phyloP scores from a whole-genome alignment of 23 tunicate species.

The Ascidia mentula region DNA sequence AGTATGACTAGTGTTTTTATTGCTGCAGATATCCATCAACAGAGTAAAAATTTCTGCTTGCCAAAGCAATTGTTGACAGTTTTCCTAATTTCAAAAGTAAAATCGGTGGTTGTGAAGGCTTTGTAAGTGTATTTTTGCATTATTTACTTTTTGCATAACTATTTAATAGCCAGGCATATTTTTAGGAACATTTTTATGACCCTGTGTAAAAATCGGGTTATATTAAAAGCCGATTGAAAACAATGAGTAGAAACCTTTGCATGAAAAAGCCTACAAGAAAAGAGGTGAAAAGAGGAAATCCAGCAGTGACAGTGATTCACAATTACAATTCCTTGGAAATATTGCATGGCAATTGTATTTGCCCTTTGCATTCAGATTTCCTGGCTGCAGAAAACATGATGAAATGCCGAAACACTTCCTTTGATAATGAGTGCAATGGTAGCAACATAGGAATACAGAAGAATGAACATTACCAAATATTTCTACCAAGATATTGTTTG shows the following conservation, averaged over 20 bases:
- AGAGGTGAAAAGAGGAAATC: constrained; percentile 7
- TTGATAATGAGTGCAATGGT: not conserved
- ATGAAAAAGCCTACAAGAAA: constrained; percentile 10
- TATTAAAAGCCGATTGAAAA: not conserved
- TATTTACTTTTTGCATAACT: too few relatives aligned
- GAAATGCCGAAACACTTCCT: not conserved
- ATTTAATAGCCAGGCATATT: too few relatives aligned
- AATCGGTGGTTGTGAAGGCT: too few relatives aligned
- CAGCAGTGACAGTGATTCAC: not conserved
- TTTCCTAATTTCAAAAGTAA: too few relatives aligned
- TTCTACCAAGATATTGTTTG: not conserved
- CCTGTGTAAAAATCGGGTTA: not conserved
- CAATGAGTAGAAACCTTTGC: not conserved
- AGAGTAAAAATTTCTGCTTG: too few relatives aligned
- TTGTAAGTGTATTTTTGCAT: too few relatives aligned
- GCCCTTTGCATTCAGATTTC: not conserved
- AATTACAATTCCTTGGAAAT: too few relatives aligned
- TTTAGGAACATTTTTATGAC: constrained; percentile 1
- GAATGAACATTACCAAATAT: not conserved
- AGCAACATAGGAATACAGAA: not conserved
- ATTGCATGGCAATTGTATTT: too few relatives aligned
- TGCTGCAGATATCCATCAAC: too few relatives aligned
- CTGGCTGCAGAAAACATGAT: not conserved
- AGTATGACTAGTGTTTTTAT: too few relatives aligned
- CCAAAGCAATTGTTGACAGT: too few relatives aligned